Percentiles rank a stretch among this genome's conserved stretches.
Evolutionary conservation across 2,888 invertebrate species (phyloP).

Genomic region (Erynnis tages): DNA sequence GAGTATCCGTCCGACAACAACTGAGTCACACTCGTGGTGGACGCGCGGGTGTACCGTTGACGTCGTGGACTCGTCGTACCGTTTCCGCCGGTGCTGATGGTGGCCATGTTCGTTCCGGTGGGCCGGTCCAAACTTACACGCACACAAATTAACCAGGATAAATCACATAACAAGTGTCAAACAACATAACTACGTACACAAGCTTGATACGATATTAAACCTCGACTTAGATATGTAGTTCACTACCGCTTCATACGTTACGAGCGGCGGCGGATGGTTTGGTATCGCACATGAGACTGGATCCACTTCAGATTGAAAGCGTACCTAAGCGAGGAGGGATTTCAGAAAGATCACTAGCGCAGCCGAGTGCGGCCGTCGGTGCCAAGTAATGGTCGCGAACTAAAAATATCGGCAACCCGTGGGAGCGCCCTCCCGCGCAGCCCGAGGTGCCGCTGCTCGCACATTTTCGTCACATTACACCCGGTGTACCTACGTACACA

Average conservation of each 20-base stretch:
- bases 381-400: constrained; percentile 85
- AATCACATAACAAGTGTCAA: constrained; percentile 58
- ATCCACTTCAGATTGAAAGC: constrained; percentile 69
- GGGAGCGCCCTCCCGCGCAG: constrained; percentile 82
- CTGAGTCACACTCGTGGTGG: constrained; percentile 92
- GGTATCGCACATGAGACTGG: constrained; percentile 61
- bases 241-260: constrained; percentile 31
- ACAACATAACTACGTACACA: constrained; percentile 53
- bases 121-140: constrained; percentile 35
- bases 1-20: constrained; percentile 93
- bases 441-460: constrained; percentile 68
- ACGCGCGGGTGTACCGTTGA: constrained; percentile 88
- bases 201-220: constrained; percentile 36
- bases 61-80: constrained; percentile 79
- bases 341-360: constrained; percentile 79
- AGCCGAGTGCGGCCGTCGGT: constrained; percentile 79
- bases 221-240: not conserved
- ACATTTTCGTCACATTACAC: constrained; percentile 67
- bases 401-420: constrained; percentile 85
- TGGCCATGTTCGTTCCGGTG: constrained; percentile 51
- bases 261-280: constrained; percentile 47
- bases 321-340: constrained; percentile 72
- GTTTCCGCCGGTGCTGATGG: constrained; percentile 60
- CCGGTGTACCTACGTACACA: constrained; percentile 31
- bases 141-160: constrained; percentile 62